Base-by-base conservation (phyloP, 23 tunicate species). In the Halocynthia roretzi region DNA sequence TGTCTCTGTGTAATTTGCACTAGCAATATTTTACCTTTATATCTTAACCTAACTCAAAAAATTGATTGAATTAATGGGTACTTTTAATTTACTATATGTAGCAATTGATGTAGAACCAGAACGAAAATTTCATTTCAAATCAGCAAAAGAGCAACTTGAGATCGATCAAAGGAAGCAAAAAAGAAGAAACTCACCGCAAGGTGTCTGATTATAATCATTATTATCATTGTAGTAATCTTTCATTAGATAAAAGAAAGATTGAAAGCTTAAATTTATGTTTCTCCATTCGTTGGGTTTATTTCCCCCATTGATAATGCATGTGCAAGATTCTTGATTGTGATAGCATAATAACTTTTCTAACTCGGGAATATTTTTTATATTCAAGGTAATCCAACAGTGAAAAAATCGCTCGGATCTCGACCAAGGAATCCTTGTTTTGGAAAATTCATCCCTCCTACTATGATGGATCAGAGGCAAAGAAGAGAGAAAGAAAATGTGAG, bases 111-210 rank as follows among this genome's bases (percentile, higher is more conserved):
- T 54, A 0, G 78, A 74, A 74, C 60, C 56, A 9, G 58, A 61
- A 15, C 52, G 54, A 15, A 56, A 76, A 15, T 77, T 61, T 15
- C 67, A 68, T 51, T 91, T 91, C 84, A 77, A 82, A 66, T 91
- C 97, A 19, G 97, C 97, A 50, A 82, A 80, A 81, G 97, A 91
- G 63, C 97, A 91, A 81, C 75, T 80, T 71, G 86, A 53, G 15
- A 81, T 91, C 44, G 82, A 89, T 67, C 81, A 80, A 51, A 74
- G 67, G 60, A 84, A 89, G 72, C 84, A 89, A 44, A 65, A 67
- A 51, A 83, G 80, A 61, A 69, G 75, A 31, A 12, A 44, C 10
- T 78, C 96, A 10, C 93, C 86, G 7, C 96, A 89, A 80, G 79
- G 96, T 85, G 51, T 14, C 20, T 10, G 19, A 61, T 12, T 10